A percentile compares a stretch with the other conserved stretches of the same genome.
phyloP scores from a whole-genome alignment of 2,888 invertebrate species.

The Erpobdella octoculata region DNA sequence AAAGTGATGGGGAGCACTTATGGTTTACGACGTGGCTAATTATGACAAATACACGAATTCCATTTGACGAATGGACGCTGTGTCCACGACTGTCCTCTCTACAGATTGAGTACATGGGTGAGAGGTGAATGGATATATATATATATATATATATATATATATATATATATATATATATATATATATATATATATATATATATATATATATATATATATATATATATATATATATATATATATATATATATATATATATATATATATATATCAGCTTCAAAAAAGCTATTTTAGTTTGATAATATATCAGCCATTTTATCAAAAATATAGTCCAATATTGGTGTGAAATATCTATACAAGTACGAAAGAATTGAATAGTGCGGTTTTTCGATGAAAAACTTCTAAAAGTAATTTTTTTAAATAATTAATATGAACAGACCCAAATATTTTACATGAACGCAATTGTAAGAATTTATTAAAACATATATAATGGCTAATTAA shows the following conservation, averaged over 20 bases:
- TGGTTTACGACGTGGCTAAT: background rate
- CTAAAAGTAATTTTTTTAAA: too few relatives aligned
- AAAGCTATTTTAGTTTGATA: too few relatives aligned
- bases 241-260: background rate
- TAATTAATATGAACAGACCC: too few relatives aligned
- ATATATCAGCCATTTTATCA: too few relatives aligned
- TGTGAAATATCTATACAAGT: too few relatives aligned
- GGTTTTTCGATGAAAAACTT: too few relatives aligned
- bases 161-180: background rate
- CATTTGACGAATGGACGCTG: background rate
- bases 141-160: background rate
- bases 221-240: background rate
- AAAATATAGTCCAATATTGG: too few relatives aligned
- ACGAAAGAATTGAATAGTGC: too few relatives aligned
- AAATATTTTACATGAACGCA: too few relatives aligned
- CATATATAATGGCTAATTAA: too few relatives aligned
- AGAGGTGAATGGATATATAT: background rate
- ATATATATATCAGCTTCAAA: too few relatives aligned
- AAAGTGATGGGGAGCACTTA: background rate
- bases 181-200: background rate
- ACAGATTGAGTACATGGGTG: background rate
- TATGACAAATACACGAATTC: background rate
- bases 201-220: background rate
- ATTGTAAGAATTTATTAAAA: too few relatives aligned
- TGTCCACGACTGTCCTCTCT: background rate